Percentiles rank a stretch among this genome's conserved stretches.
Conservation (phyloP, 2,888 invertebrate species). For the Pachymerium ferrugineum region DNA sequence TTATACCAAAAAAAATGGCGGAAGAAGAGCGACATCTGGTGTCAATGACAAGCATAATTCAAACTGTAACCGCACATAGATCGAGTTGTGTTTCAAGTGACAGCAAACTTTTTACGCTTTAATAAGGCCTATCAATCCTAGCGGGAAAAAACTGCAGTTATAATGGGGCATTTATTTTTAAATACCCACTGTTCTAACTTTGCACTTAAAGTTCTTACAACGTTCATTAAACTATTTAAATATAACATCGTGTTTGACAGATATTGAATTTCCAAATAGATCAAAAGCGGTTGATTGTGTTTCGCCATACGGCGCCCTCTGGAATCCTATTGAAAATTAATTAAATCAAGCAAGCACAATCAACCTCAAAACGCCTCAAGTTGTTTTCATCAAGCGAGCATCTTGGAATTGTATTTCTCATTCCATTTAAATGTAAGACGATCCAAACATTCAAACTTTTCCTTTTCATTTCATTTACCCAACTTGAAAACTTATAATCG, state of each 20-base stretch:
- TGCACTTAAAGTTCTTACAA: too few species aligned
- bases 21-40: too few species aligned
- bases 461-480: background rate
- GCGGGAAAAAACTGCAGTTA: too few species aligned
- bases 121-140: too few species aligned
- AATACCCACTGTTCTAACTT: too few species aligned
- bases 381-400: conserved; percentile 8
- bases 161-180: too few species aligned
- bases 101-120: too few species aligned
- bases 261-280: background rate
- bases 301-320: background rate
- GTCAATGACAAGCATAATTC: too few species aligned
- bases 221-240: background rate
- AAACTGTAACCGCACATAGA: too few species aligned
- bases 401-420: background rate
- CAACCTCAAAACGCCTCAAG: background rate
- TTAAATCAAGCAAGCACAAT: background rate
- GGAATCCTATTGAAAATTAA: background rate
- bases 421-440: background rate
- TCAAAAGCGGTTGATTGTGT: background rate
- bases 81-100: too few species aligned
- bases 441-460: background rate
- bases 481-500: background rate
- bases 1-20: too few species aligned
- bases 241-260: background rate